Evolutionary conservation across 2,797 vertebrate species (phyloP).

Genomic region (Spea hammondii): DNA sequence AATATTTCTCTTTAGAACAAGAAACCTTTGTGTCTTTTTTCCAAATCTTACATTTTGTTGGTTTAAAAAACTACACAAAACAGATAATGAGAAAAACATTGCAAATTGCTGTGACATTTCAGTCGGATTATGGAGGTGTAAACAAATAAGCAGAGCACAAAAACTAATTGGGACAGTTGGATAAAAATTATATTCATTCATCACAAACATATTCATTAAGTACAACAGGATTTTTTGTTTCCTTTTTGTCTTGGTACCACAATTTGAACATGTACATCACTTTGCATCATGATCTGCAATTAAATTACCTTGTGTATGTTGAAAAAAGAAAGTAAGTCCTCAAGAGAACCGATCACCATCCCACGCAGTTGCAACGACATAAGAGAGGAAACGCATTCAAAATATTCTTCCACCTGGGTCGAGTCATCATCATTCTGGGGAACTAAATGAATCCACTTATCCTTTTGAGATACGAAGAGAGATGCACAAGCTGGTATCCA

Average conservation of each 20-base stretch:
- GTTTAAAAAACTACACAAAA: neutral
- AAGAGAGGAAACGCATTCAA: constrained; percentile 74
- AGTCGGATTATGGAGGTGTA: neutral
- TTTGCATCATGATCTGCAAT: neutral
- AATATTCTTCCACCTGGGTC: constrained; percentile 72
- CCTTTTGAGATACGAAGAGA: constrained; percentile 67
- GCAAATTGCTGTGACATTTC: neutral
- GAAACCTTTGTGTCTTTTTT: too few relatives aligned
- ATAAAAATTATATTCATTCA: neutral
- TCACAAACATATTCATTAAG: neutral
- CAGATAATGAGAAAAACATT: neutral
- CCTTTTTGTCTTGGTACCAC: neutral
- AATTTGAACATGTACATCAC: neutral
- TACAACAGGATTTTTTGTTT: neutral
- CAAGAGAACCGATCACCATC: constrained; percentile 78
- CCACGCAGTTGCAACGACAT: constrained; percentile 88
- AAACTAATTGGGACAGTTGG: neutral
- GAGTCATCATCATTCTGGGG: constrained; percentile 63
- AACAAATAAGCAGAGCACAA: constrained; percentile 14
- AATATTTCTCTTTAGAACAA: too few relatives aligned
- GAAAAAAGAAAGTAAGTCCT: constrained; percentile 82
- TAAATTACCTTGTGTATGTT: constrained; percentile 76
- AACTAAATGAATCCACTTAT: constrained; percentile 73
- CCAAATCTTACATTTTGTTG: too few relatives aligned
- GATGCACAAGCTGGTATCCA: constrained; percentile 84